Conservation (phyloP, 2,797 vertebrate genomes). For the Gorsachius magnificus region DNA sequence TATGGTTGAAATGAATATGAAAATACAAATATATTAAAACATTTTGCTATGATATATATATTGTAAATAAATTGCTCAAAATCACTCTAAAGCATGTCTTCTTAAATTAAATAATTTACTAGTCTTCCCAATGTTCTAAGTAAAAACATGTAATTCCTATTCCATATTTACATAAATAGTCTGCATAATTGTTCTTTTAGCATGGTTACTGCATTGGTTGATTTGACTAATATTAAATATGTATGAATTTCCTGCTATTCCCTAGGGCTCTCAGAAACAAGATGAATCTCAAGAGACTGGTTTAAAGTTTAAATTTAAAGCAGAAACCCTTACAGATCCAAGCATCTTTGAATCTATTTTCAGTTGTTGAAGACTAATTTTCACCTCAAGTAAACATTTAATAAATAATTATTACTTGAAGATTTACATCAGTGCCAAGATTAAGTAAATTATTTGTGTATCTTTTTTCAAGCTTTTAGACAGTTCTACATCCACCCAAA, state of each 20-base stretch:
- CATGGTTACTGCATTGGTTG: constrained; percentile 56
- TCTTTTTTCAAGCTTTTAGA: neutral
- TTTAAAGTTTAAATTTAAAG: constrained; percentile 58
- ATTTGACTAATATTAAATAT: constrained; percentile 71
- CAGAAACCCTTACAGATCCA: constrained; percentile 44
- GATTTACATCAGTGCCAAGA: constrained; percentile 12
- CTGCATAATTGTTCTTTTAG: constrained; percentile 60
- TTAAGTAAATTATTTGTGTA: constrained; percentile 44
- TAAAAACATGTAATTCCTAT: constrained; percentile 1
- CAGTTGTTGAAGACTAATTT: constrained; percentile 46
- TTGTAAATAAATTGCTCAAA: constrained; percentile 39
- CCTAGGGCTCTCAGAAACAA: constrained; percentile 42
- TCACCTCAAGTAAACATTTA: constrained; percentile 55
- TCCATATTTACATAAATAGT: constrained; percentile 59
- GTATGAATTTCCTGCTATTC: constrained; percentile 59
- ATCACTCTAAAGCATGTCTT: neutral
- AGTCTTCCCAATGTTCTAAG: constrained; percentile 49
- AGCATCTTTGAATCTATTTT: constrained; percentile 44
- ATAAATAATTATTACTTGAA: constrained; percentile 56
- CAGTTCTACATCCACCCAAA: neutral
- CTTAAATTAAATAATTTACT: constrained; percentile 49
- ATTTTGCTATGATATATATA: neutral
- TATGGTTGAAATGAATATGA: neutral
- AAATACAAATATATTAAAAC: constrained; percentile 19
- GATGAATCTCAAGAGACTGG: constrained; percentile 61